Conservation (phyloP, 2,888 invertebrate genomes). For the Pheosia gnoma region DNA sequence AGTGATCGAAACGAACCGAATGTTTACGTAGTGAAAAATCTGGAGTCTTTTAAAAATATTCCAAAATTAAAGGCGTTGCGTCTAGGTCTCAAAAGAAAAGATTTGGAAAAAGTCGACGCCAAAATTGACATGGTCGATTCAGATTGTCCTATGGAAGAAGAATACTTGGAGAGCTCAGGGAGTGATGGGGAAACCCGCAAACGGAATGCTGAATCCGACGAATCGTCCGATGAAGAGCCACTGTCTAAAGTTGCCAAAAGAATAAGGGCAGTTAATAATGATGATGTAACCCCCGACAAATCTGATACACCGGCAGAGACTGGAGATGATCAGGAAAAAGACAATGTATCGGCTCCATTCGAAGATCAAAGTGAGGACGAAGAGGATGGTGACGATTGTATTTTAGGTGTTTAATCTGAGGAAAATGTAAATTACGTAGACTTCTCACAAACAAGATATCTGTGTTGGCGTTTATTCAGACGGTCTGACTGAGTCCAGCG, state of each 20-base stretch:
- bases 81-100: slow-evolving; percentile 1
- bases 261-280: slow-evolving; percentile 25
- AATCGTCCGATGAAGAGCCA: slow-evolving; percentile 72
- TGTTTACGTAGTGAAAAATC: neutral
- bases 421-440: too few species aligned
- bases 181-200: slow-evolving; percentile 14
- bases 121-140: slow-evolving; percentile 46
- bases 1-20: neutral
- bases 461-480: too few species aligned
- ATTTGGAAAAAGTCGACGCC: slow-evolving; percentile 28
- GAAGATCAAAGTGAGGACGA: slow-evolving; percentile 11
- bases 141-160: slow-evolving; percentile 46
- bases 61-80: neutral
- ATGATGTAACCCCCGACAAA: slow-evolving; percentile 11
- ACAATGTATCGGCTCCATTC: neutral
- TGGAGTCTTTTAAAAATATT: neutral
- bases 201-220: slow-evolving; percentile 19
- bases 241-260: slow-evolving; percentile 59
- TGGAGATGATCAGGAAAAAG: neutral
- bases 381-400: slow-evolving; percentile 39
- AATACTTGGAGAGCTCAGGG: slow-evolving; percentile 19
- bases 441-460: too few species aligned
- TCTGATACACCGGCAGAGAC: neutral
- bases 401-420: slow-evolving; percentile 47
- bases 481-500: too few species aligned